A percentile compares a stretch with the other conserved stretches of the same genome.
These are phyloP conservation scores for Coremacera marginata DNA, from an alignment of 2,888 invertebrate genomes.

Conservation along the genomic window DNA sequence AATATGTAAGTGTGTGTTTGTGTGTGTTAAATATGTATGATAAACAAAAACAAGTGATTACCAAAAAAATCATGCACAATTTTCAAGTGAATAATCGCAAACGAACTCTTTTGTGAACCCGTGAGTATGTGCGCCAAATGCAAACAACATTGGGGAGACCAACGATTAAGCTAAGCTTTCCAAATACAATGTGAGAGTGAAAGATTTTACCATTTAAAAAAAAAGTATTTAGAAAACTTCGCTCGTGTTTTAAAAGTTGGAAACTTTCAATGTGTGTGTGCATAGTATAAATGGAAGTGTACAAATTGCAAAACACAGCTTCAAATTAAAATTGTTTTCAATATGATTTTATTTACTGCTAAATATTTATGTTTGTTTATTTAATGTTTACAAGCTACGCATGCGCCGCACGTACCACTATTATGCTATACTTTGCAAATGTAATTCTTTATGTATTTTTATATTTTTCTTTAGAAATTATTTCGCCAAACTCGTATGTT, in stretches of 20 bases:
- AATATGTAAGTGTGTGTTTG: slow-evolving; percentile 15
- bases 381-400: slow-evolving; percentile 22
- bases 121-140: neutral
- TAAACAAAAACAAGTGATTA: slow-evolving; percentile 3
- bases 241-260: no score
- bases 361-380: slow-evolving; percentile 22
- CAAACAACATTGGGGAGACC: neutral
- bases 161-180: no score
- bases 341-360: neutral
- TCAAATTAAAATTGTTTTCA: slow-evolving; percentile 15
- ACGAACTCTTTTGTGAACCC: neutral
- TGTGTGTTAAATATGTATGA: slow-evolving; percentile 5
- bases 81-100: neutral
- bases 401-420: slow-evolving; percentile 13
- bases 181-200: no score
- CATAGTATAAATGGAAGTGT: no score
- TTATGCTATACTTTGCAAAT: slow-evolving; percentile 20
- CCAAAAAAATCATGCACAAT: neutral
- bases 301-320: no score
- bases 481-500: slow-evolving; percentile 14
- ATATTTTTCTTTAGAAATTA: slow-evolving; percentile 17
- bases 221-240: no score
- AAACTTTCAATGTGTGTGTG: no score
- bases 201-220: no score
- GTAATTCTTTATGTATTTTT: slow-evolving; percentile 24